Base-by-base conservation (phyloP, 2,888 invertebrate genomes). In the Torymus texanus region DNA sequence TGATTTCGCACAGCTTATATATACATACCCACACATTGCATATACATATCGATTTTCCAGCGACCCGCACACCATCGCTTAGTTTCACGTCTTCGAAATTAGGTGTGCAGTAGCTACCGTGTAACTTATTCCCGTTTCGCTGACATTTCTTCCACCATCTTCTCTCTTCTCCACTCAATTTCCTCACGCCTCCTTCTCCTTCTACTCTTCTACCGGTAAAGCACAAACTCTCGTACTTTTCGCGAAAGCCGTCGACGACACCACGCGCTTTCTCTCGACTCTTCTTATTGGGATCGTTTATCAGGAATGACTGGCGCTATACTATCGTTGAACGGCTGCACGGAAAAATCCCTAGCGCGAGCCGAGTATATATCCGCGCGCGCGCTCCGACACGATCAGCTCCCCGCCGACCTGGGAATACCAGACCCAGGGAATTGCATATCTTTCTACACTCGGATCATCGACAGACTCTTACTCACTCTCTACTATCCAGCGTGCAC, bases 261-360 rank as follows among this genome's bases (percentile, higher is more conserved):
- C 8, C 10, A n/a, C n/a, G 21, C 21, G 21, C 21, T 21, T 21
- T 21, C 21, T 21, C 21, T 21, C 21, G 21, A 21, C 10, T 41
- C 41, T 53, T 75, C 68, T 75, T 68, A 75, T 68, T 62, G 67
- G 62, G n/a, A 75, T 66, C 75, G 51, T 67, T 75, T 75, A 75
- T 75, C 67, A 75, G 41, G 41, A 41, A 41, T 41, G 41, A 8
- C 41, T 41, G 41, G 41, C 41, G 41, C 29, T 5, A 29, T 5
- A 29, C 29, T 3, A 5, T 3, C 29, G 29, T n/a, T n/a, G n/a
- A n/a, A n/a, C 5, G 41, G 59, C 24, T 12, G 55, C 63, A 16
- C 18, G 18, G 29, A 41, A 65, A 65, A 73, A 65, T 50, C 65
- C 50, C 29, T 21, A 8, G 41, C 56, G 18, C 56, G 55, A 18